Percentiles rank a stretch among this genome's conserved stretches.
Conservation (phyloP, 2,113 vertebrate species). For the Gymnarchus niloticus region DNA sequence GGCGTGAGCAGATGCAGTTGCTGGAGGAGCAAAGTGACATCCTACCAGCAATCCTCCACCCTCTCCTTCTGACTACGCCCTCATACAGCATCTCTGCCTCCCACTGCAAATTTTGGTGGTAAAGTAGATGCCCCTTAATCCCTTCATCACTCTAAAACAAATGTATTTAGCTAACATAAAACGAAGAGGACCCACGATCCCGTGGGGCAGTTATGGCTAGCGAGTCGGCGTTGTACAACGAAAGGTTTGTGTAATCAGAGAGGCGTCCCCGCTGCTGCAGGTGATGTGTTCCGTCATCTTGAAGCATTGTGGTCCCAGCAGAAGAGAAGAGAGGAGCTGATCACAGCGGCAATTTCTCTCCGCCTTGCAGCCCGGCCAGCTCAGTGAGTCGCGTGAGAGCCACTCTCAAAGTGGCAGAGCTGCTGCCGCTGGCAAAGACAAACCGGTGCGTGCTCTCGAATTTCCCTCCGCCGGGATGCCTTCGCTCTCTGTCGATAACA, state of each 20-base stretch:
- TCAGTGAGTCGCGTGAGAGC: background rate
- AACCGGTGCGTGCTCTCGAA: background rate
- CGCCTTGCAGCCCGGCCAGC: slow-evolving; percentile 33
- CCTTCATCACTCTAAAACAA: background rate
- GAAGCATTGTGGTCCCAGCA: slow-evolving; percentile 59
- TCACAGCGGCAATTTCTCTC: slow-evolving; percentile 53
- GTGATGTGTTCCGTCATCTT: slow-evolving; percentile 61
- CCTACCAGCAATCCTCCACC: background rate
- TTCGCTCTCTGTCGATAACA: background rate
- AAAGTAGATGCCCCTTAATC: background rate
- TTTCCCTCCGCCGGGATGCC: background rate
- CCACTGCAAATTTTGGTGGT: background rate
- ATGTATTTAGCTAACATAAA: background rate
- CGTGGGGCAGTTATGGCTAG: background rate
- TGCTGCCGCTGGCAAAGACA: no score
- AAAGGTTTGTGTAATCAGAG: no score
- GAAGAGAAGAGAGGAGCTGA: slow-evolving; percentile 53
- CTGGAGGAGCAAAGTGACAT: background rate
- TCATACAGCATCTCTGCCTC: background rate
- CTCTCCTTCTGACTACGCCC: background rate
- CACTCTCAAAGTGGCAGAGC: background rate
- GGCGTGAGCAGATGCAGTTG: background rate
- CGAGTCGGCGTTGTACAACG: background rate
- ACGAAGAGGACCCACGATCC: background rate
- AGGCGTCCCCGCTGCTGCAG: slow-evolving; percentile 30